Evolutionary conservation across 2,113 vertebrate species (phyloP).

Genomic region (Echinops telfairi): DNA sequence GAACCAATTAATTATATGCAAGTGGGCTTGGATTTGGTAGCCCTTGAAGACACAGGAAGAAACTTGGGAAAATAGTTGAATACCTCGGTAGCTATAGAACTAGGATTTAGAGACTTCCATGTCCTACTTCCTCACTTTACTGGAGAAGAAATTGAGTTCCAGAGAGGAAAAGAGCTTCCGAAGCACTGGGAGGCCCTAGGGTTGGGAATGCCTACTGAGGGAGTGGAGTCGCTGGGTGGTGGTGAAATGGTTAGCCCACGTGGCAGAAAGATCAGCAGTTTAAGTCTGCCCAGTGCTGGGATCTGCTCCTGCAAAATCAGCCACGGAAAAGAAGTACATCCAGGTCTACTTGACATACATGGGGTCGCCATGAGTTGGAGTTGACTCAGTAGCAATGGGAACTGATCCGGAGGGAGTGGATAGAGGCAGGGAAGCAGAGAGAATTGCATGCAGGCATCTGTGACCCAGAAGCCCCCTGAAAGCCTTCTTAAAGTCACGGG

Average conservation of each 20-base stretch:
- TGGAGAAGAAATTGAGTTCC: background rate
- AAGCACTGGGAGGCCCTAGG: background rate
- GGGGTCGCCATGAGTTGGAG: background rate
- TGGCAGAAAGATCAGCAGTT: background rate
- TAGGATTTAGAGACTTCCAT: too few species aligned
- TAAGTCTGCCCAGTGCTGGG: background rate
- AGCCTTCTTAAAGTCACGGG: background rate
- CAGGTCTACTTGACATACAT: background rate
- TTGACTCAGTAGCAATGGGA: background rate
- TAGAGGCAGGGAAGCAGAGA: background rate
- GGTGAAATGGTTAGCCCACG: background rate
- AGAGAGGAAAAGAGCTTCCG: background rate
- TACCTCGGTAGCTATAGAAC: background rate
- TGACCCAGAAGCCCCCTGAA: background rate
- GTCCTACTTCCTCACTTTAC: background rate
- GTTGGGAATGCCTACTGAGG: rapidly evolving
- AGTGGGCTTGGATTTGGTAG: too few species aligned
- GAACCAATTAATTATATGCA: too few species aligned
- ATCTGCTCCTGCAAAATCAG: background rate
- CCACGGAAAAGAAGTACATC: background rate
- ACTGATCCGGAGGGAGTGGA: background rate
- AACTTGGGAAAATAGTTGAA: background rate
- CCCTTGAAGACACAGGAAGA: background rate
- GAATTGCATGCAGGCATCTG: background rate
- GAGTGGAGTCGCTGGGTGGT: background rate